These are phyloP conservation scores for Orchesella flavescens DNA, from an alignment of 2,888 invertebrate species.

Conservation along the genomic window DNA sequence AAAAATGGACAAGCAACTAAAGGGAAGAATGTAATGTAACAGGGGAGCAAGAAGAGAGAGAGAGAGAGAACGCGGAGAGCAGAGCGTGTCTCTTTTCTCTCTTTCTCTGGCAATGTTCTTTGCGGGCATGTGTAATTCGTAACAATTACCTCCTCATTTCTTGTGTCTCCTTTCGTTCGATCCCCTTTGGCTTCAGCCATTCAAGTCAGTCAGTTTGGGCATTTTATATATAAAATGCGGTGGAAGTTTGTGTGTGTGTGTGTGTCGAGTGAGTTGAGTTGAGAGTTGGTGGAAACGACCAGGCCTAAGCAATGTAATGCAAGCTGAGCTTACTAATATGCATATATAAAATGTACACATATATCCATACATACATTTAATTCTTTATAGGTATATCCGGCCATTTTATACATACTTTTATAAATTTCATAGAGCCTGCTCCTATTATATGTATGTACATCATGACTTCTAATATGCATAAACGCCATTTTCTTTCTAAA, in stretches of 20 bases:
- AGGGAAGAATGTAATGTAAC: constrained; percentile 23
- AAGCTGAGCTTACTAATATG: constrained; percentile 2
- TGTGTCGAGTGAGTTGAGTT: no score
- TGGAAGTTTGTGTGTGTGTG: constrained; percentile 34
- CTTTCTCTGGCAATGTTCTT: constrained; percentile 61
- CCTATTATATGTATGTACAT: constrained; percentile 7
- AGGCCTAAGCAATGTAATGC: constrained; percentile 6
- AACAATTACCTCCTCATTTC: constrained; percentile 64
- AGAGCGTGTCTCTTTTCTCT: constrained; percentile 58
- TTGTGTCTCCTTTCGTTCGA: constrained; percentile 64
- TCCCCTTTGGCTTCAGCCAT: constrained; percentile 62
- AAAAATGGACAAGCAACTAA: constrained; percentile 38
- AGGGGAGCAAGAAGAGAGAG: constrained; percentile 11
- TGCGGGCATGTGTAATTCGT: constrained; percentile 64
- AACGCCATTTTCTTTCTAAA: constrained; percentile 23
- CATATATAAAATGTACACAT: not conserved
- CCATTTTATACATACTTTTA: not conserved
- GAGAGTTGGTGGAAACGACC: constrained; percentile 35
- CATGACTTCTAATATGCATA: constrained; percentile 4
- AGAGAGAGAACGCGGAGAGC: constrained; percentile 30
- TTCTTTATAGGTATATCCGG: not conserved
- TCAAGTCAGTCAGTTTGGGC: constrained; percentile 59
- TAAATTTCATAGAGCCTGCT: not conserved
- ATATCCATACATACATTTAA: not conserved
- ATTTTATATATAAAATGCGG: constrained; percentile 45